Conservation (phyloP, 2,888 invertebrate species). For the Chesias legatella region DNA sequence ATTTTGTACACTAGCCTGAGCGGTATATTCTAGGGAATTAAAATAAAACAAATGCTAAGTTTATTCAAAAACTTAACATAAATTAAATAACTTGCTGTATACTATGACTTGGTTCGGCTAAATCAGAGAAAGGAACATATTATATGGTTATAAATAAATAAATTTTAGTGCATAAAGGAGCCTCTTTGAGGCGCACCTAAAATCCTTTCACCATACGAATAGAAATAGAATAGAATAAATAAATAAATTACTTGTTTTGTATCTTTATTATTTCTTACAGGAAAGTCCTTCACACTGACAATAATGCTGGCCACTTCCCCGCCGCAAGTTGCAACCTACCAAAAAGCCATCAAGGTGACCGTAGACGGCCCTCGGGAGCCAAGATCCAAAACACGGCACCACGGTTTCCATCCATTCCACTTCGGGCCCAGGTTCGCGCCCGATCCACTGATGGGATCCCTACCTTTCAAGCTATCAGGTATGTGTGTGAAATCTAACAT, state of each 20-base stretch:
- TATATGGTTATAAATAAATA: too few relatives aligned
- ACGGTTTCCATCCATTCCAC: conserved; percentile 93
- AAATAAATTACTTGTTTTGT: too few relatives aligned
- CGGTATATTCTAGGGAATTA: too few relatives aligned
- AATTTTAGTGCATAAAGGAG: too few relatives aligned
- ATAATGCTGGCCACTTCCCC: conserved; percentile 97
- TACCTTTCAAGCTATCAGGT: conserved; percentile 94
- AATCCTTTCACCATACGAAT: too few relatives aligned
- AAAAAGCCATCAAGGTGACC: conserved; percentile 99
- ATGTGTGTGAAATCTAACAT: conserved; percentile 54
- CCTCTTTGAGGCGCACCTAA: too few relatives aligned
- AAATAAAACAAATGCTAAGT: too few relatives aligned
- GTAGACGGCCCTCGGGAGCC: conserved; percentile 99
- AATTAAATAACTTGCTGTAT: conserved; percentile 4
- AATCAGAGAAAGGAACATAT: too few relatives aligned
- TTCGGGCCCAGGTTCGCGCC: conserved; percentile 92
- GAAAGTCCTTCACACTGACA: conserved; percentile 97
- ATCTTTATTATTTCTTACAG: conserved; percentile 83
- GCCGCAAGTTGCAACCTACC: conserved; percentile 97
- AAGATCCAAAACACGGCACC: conserved; percentile 94
- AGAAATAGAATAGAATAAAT: too few relatives aligned
- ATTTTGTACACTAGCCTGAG: too few relatives aligned
- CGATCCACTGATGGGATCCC: conserved; percentile 87
- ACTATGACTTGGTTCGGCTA: too few relatives aligned
- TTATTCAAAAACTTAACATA: too few relatives aligned